Conservation (phyloP, 2,888 invertebrate genomes). For the Blastobasis lacticolella region DNA sequence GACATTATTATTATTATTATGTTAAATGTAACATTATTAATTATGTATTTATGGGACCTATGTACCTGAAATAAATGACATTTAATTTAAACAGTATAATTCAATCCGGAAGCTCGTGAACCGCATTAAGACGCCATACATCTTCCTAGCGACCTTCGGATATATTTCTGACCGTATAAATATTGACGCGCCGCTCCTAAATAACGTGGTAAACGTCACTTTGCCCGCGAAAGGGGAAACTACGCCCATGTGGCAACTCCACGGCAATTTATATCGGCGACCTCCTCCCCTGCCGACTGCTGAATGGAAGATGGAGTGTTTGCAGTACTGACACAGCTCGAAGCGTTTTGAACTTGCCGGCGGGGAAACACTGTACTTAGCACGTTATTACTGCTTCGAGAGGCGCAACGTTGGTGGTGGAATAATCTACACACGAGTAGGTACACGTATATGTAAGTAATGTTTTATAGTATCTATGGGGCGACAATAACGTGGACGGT, state of each 20-base stretch:
- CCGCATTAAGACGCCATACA: not conserved
- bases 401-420: too few relatives aligned
- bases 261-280: constrained; percentile 18
- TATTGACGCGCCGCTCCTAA: not conserved
- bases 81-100: not conserved
- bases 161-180: not conserved
- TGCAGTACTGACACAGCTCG: constrained; percentile 17
- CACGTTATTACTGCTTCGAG: too few relatives aligned
- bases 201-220: constrained; percentile 17
- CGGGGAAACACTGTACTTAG: constrained; percentile 2
- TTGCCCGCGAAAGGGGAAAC: constrained; percentile 3
- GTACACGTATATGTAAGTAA: too few relatives aligned
- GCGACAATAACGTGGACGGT: too few relatives aligned
- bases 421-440: too few relatives aligned
- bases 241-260: constrained; percentile 25
- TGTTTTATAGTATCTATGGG: too few relatives aligned
- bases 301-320: constrained; percentile 24
- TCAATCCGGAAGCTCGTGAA: not conserved
- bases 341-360: constrained; percentile 1
- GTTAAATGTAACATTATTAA: not conserved
- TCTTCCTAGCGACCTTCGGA: not conserved
- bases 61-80: too few relatives aligned
- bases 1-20: too few relatives aligned
- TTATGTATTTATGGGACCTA: too few relatives aligned
- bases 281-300: constrained; percentile 7